phyloP scores from a whole-genome alignment of 2,888 invertebrate genomes.

The Cotesia congregata region DNA sequence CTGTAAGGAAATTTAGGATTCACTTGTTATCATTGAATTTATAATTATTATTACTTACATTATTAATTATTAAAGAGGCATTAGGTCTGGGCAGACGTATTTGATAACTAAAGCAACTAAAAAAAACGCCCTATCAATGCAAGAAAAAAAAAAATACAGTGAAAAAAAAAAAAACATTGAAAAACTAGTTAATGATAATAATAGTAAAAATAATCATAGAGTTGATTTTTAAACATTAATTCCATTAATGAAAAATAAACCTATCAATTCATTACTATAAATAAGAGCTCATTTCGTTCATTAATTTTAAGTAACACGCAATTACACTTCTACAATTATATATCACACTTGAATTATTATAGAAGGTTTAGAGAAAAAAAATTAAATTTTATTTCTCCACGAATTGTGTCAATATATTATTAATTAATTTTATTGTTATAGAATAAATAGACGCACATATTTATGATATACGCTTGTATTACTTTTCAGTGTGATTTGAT shows the following conservation, averaged over 20 bases:
- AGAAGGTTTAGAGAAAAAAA: not conserved
- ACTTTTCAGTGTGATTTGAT: not conserved
- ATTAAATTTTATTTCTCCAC: not conserved
- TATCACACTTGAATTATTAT: not conserved
- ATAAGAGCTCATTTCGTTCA: conserved; percentile 31
- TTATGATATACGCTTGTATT: not conserved
- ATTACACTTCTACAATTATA: conserved; percentile 7
- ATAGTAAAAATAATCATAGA: conserved; percentile 32
- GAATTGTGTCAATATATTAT: not conserved
- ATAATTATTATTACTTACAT: conserved; percentile 4
- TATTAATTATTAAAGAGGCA: conserved; percentile 45
- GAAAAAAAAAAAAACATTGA: conserved; percentile 35
- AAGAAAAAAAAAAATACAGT: conserved; percentile 48
- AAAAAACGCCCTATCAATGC: conserved; percentile 51
- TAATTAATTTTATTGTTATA: not conserved
- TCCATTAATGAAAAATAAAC: conserved; percentile 16
- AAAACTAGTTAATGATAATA: conserved; percentile 21
- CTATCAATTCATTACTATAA: conserved; percentile 21
- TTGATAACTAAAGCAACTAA: not conserved
- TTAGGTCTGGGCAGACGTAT: conserved; percentile 52
- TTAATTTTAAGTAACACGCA: conserved; percentile 39
- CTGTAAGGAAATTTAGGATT: not conserved
- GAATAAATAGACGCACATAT: not conserved
- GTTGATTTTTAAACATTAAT: conserved; percentile 14
- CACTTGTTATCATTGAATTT: conserved; percentile 6